These are phyloP conservation scores for Muscicapa striata DNA, from an alignment of 2,797 vertebrate genomes.

Conservation along the genomic window DNA sequence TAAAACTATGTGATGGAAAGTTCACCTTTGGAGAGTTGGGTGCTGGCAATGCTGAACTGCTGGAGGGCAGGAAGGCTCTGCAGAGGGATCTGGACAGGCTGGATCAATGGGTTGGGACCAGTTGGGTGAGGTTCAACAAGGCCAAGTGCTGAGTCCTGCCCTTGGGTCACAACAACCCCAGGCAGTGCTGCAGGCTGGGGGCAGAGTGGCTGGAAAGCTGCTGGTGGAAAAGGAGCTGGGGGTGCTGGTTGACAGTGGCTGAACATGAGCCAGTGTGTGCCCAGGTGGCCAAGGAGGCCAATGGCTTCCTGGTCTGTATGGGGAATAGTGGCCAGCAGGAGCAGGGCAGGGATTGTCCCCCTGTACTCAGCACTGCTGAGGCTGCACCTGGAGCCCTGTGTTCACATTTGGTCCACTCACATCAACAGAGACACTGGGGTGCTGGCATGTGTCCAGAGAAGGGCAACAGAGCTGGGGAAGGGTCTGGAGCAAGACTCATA, in stretches of 20 bases:
- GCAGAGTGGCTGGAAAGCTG: background rate
- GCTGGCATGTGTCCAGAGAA: background rate
- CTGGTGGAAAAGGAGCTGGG: fast-evolving
- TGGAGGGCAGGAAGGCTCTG: background rate
- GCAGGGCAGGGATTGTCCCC: fast-evolving
- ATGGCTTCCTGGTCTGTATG: background rate
- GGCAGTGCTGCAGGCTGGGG: background rate
- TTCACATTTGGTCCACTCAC: background rate
- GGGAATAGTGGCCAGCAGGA: background rate
- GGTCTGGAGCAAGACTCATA: background rate
- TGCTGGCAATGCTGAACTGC: background rate
- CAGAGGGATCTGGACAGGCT: background rate
- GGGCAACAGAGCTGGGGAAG: background rate
- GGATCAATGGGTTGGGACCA: background rate
- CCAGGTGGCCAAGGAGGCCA: background rate
- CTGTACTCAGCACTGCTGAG: fast-evolving
- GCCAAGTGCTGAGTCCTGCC: fast-evolving
- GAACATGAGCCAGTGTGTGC: background rate
- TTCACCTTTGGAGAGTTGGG: background rate
- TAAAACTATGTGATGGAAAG: background rate
- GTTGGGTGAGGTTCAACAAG: background rate
- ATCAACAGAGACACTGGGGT: background rate
- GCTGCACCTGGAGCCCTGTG: fast-evolving
- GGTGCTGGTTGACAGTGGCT: background rate
- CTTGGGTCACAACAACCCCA: background rate